phyloP scores from a whole-genome alignment of 2,888 invertebrate species.

The Cosmia pyralina region DNA sequence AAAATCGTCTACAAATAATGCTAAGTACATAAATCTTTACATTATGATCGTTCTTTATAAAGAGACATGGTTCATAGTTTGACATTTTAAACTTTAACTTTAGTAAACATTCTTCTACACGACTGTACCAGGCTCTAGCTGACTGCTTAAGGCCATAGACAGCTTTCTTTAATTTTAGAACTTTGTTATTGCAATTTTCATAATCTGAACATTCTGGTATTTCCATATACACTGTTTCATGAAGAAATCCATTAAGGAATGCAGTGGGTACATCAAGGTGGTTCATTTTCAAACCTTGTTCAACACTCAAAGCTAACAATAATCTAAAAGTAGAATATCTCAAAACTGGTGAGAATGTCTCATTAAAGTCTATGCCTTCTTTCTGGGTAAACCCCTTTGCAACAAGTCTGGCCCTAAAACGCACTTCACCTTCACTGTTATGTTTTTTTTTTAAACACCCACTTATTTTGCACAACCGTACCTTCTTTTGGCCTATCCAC shows the following conservation, averaged over 20 bases:
- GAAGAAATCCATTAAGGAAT: background rate
- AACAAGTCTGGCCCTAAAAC: background rate
- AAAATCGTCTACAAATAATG: no score
- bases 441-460: conserved; percentile 25
- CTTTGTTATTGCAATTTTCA: background rate
- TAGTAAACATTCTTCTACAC: background rate
- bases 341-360: background rate
- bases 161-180: background rate
- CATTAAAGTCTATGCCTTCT: background rate
- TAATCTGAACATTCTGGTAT: background rate
- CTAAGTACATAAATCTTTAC: conserved; percentile 17
- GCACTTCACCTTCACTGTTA: background rate
- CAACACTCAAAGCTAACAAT: no score
- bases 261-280: background rate
- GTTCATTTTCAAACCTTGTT: background rate
- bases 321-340: background rate
- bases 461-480: conserved; percentile 21
- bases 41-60: conserved; percentile 4
- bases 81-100: conserved; percentile 1
- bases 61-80: conserved; percentile 36
- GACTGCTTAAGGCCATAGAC: background rate
- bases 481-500: background rate
- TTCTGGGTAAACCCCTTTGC: background rate
- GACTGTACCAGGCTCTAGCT: background rate
- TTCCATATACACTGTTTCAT: background rate